Base-by-base conservation (phyloP, 2,888 invertebrate genomes). In the Andrena minutula region DNA sequence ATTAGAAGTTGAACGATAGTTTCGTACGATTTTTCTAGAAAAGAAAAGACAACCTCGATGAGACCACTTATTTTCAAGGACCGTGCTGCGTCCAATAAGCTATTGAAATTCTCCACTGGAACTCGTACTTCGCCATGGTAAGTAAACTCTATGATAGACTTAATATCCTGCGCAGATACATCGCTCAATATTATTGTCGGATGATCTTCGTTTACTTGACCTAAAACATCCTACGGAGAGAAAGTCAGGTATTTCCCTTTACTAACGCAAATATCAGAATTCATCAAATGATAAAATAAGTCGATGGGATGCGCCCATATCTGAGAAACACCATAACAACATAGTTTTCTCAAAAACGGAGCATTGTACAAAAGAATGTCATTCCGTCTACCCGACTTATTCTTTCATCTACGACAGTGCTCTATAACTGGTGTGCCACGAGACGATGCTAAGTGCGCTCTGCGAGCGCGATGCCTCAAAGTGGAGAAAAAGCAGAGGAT, bases 51-150 rank as follows among this genome's bases (percentile, higher is more conserved):
- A 86, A 94, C 94, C 88, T 94, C 93, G 84, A 92, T 91, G 2
- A 94, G 89, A 26, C 94, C 94, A 73, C 90, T 89, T 66, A 94
- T 94, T 85, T 92, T 92, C 26, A 94, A 79, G 0, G 91, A 91
- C 69, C 93, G 92, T n/a, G 94, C 94, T 47, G 93, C 91, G 70
- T 94, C 93, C 41, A 94, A 85, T 2, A 94, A 88, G 79, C 90
- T 92, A 60, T 85, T 89, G 30, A 94, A 93, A 82, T 91, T 91
- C 41, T 93, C 92, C 20, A 92, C 92, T 53, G 93, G 92, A 47
- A 94, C 91, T 79, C 91, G 89, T 6, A 94, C 91, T 88, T 94
- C 94, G 2, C 94, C 94, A 68, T 93, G 91, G 79, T 94, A 94
- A 32, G 91, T 92, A 78, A 94, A 94, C 79, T 94, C 93, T 16